phyloP scores from a whole-genome alignment of 2,888 invertebrate species.

The Lithophane socia region DNA sequence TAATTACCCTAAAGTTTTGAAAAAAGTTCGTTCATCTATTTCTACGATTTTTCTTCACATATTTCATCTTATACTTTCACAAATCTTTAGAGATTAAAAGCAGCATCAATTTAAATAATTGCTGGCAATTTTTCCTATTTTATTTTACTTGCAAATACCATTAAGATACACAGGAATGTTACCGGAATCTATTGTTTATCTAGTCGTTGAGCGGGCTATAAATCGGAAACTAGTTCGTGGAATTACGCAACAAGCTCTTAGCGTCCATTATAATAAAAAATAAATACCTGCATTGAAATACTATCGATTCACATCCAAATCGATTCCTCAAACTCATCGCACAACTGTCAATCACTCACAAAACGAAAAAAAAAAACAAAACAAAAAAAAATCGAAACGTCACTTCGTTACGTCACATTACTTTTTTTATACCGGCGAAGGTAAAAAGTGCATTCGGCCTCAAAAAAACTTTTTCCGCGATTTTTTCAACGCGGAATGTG shows the following conservation, averaged over 20 bases:
- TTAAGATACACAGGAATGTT: slow-evolving; percentile 59
- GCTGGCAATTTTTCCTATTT: slow-evolving; percentile 27
- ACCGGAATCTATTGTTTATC: slow-evolving; percentile 68
- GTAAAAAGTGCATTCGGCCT: slow-evolving; percentile 47
- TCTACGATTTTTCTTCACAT: background rate
- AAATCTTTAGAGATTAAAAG: slow-evolving; percentile 22
- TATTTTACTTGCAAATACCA: slow-evolving; percentile 47
- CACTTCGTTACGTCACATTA: slow-evolving; percentile 58
- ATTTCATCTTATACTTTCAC: slow-evolving; percentile 14
- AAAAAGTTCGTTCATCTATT: background rate
- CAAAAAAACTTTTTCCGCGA: slow-evolving; percentile 45
- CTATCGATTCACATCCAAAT: slow-evolving; percentile 70
- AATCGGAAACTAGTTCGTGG: slow-evolving; percentile 67
- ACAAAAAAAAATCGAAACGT: slow-evolving; percentile 47
- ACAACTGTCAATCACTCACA: slow-evolving; percentile 72
- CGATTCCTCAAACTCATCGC: slow-evolving; percentile 74
- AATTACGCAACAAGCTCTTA: slow-evolving; percentile 64
- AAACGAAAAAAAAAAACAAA: slow-evolving; percentile 55
- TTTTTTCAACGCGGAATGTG: slow-evolving; percentile 81
- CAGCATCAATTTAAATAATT: background rate
- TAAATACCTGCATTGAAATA: slow-evolving; percentile 84
- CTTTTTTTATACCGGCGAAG: slow-evolving; percentile 46
- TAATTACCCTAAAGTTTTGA: background rate
- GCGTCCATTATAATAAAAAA: slow-evolving; percentile 60
- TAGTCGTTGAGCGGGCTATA: slow-evolving; percentile 57